phyloP scores from a whole-genome alignment of 2,113 vertebrate species.

The Passer domesticus region DNA sequence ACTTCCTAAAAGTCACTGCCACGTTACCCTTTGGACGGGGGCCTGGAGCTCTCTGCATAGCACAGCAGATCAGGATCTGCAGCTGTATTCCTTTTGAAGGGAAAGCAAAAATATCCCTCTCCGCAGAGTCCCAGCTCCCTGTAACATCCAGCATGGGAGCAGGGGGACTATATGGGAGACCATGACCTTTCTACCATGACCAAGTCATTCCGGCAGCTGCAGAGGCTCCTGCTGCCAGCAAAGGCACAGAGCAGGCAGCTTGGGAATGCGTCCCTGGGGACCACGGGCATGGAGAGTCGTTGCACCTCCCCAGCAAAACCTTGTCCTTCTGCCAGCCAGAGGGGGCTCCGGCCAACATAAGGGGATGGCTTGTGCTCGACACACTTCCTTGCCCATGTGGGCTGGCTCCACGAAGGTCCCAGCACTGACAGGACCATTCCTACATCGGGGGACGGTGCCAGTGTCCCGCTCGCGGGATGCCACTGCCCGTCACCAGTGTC shows the following conservation, averaged over 20 bases:
- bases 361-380: not conserved
- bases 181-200: not conserved
- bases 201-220: not conserved
- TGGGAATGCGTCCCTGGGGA: accelerated
- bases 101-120: not conserved
- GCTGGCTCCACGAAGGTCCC: not conserved
- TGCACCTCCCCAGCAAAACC: not conserved
- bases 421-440: not conserved
- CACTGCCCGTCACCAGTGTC: not conserved
- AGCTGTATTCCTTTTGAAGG: not conserved
- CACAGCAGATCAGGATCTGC: not conserved
- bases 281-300: not conserved
- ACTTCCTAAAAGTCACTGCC: slow-evolving; percentile 52
- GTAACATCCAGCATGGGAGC: not conserved
- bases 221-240: not conserved
- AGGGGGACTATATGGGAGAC: not conserved
- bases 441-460: not conserved
- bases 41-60: not conserved
- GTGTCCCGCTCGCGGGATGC: not conserved
- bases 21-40: slow-evolving; percentile 33
- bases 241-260: not conserved
- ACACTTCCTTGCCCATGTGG: not conserved
- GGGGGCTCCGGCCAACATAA: not conserved
- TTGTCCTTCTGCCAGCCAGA: not conserved
- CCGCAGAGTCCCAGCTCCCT: not conserved